Evolutionary conservation across 2,888 invertebrate genomes (phyloP).

Genomic region (Bhutanitis thaidina): DNA sequence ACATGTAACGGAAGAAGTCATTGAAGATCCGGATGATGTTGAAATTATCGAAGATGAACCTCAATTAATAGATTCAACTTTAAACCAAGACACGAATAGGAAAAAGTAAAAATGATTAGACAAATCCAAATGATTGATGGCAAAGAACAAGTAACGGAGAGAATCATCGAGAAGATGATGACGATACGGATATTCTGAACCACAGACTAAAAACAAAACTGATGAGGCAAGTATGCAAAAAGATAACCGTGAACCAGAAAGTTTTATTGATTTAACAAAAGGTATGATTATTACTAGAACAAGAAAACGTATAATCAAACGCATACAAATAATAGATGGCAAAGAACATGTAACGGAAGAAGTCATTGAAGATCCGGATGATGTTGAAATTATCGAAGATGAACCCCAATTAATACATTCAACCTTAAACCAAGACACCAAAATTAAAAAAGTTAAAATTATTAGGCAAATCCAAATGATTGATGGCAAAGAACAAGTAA

Average conservation of each 20-base stretch:
- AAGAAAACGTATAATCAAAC: slow-evolving; percentile 86
- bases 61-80: no score
- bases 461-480: slow-evolving; percentile 83
- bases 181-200: no score
- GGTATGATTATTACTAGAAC: slow-evolving; percentile 87
- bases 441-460: slow-evolving; percentile 24
- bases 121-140: no score
- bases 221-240: no score
- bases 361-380: slow-evolving; percentile 91
- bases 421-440: slow-evolving; percentile 26
- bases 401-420: slow-evolving; percentile 55
- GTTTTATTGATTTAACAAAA: no score
- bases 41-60: slow-evolving; percentile 86
- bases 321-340: slow-evolving; percentile 88
- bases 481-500: slow-evolving; percentile 91
- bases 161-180: no score
- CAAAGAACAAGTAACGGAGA: no score
- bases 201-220: no score
- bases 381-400: slow-evolving; percentile 85
- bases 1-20: slow-evolving; percentile 88
- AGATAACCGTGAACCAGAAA: slow-evolving; percentile 76
- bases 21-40: slow-evolving; percentile 90
- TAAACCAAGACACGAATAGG: no score
- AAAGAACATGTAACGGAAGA: slow-evolving; percentile 91
- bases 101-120: no score